Conservation (phyloP, 1,140 invertebrate species). For the Rhopalosiphum maidis region DNA sequence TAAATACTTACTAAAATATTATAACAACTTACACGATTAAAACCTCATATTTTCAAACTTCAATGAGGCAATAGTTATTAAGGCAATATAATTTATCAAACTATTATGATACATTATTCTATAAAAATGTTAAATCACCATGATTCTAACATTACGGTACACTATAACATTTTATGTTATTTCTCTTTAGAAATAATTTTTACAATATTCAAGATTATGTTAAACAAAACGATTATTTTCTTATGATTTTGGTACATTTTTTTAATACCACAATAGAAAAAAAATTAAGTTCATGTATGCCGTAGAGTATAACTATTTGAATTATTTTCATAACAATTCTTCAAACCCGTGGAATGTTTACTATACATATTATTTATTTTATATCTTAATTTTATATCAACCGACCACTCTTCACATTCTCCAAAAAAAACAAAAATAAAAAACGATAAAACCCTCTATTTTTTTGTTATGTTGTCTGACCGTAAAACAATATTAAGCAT, state of each 20-base stretch:
- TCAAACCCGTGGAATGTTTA: not conserved
- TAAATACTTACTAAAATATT: no score
- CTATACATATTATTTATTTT: not conserved
- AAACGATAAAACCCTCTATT: slow-evolving; percentile 25
- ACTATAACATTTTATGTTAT: not conserved
- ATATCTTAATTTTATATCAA: not conserved
- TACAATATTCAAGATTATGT: not conserved
- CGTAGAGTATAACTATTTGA: not conserved
- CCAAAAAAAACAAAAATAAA: slow-evolving; percentile 17
- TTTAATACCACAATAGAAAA: not conserved
- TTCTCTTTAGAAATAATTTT: not conserved
- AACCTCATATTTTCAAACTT: no score
- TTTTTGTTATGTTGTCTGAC: slow-evolving; percentile 25
- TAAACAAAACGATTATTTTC: not conserved
- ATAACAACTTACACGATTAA: no score
- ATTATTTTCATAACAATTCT: not conserved
- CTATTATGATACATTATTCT: no score
- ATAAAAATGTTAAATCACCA: no score
- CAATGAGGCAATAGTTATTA: no score
- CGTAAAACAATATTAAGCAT: slow-evolving; percentile 52
- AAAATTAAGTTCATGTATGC: not conserved
- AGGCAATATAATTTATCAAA: no score
- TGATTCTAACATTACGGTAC: no score
- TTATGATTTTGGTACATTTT: not conserved
- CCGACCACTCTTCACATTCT: not conserved